Evolutionary conservation across 2,888 invertebrate genomes (phyloP).

Genomic region (Seira musarum): DNA sequence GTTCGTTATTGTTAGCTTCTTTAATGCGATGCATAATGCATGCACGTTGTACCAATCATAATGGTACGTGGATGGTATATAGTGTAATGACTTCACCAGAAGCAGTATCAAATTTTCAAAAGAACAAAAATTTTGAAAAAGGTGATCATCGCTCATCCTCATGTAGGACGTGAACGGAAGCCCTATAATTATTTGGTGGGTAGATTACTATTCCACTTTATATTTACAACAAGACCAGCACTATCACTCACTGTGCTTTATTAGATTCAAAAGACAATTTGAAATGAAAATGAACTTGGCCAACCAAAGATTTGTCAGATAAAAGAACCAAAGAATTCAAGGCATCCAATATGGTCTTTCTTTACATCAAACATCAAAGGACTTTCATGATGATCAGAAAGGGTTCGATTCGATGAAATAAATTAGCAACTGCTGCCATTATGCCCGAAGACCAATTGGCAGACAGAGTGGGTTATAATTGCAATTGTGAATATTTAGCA

Average conservation of each 20-base stretch:
- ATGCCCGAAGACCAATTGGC: too few relatives aligned
- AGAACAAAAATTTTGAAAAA: neutral
- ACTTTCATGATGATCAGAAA: too few relatives aligned
- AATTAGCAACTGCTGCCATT: too few relatives aligned
- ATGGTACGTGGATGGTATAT: slow-evolving; percentile 13
- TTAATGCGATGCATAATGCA: slow-evolving; percentile 8
- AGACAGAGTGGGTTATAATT: too few relatives aligned
- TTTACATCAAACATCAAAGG: too few relatives aligned
- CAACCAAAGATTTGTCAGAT: slow-evolving; percentile 13
- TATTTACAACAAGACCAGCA: slow-evolving; percentile 34
- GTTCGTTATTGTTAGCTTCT: neutral
- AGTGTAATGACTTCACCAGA: slow-evolving; percentile 24
- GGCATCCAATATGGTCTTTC: too few relatives aligned
- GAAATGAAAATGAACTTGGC: neutral
- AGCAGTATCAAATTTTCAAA: slow-evolving; percentile 24
- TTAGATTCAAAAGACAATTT: slow-evolving; percentile 29
- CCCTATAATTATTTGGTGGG: slow-evolving; percentile 50
- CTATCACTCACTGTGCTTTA: slow-evolving; percentile 38
- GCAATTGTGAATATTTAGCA: too few relatives aligned
- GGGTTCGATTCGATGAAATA: too few relatives aligned
- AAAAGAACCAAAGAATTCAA: too few relatives aligned
- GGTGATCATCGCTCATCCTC: slow-evolving; percentile 24
- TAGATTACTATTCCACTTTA: slow-evolving; percentile 42
- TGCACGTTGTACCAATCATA: neutral
- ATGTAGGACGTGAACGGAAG: slow-evolving; percentile 50